Percentiles rank a stretch among this genome's conserved stretches.
These are phyloP conservation scores for Autographa pulchrina DNA, from an alignment of 2,888 invertebrate genomes.

Conservation along the genomic window DNA sequence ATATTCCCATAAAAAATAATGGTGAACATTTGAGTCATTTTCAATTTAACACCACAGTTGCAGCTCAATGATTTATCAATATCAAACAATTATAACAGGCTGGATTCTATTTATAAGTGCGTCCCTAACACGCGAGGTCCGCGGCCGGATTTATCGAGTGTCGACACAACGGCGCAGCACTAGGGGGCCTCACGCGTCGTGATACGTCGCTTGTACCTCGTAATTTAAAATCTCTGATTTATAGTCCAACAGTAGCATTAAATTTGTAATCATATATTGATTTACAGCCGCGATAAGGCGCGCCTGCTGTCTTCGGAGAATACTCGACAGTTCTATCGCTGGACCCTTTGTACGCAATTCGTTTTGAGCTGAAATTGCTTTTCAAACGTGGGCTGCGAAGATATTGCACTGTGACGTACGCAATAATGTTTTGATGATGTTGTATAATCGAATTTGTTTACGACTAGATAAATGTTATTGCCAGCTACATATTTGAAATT, in stretches of 20 bases:
- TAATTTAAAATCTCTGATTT: conserved; percentile 89
- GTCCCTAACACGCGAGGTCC: conserved; percentile 62
- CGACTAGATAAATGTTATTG: conserved; percentile 61
- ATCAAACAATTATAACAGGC: conserved; percentile 68
- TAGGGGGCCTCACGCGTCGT: conserved; percentile 88
- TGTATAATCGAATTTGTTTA: conserved; percentile 64
- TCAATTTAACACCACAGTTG: conserved; percentile 57
- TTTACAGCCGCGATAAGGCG: conserved; percentile 87
- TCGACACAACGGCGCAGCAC: conserved; percentile 86
- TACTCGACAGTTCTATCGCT: conserved; percentile 72
- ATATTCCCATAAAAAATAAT: conserved; percentile 36
- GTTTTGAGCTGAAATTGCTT: conserved; percentile 78
- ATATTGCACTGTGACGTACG: conserved; percentile 52
- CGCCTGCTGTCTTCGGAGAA: conserved; percentile 85
- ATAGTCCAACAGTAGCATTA: conserved; percentile 89
- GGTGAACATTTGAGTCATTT: conserved; percentile 53
- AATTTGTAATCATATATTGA: conserved; percentile 90
- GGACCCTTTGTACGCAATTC: conserved; percentile 67
- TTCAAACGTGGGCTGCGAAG: conserved; percentile 65
- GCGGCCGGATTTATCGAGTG: conserved; percentile 81
- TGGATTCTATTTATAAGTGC: conserved; percentile 63
- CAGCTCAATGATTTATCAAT: conserved; percentile 65
- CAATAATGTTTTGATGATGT: conserved; percentile 58
- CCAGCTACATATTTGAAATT: conserved; percentile 59
- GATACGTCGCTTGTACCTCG: conserved; percentile 85